phyloP scores from a whole-genome alignment of 1,140 invertebrate species.

The Drosophila kikkawai region DNA sequence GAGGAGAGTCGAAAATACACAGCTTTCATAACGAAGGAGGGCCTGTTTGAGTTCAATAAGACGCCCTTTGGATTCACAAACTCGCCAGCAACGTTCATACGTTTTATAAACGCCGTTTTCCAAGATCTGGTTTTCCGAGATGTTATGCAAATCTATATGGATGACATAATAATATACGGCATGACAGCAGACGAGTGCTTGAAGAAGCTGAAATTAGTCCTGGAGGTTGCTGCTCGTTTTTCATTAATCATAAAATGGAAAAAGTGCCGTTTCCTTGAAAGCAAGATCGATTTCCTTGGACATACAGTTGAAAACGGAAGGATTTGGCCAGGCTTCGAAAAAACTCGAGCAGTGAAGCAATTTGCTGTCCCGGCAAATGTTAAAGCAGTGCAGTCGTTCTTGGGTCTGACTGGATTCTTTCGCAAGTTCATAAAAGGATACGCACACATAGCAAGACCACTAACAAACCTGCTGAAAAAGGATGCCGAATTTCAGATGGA shows the following conservation, averaged over 20 bases:
- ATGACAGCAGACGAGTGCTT: background rate
- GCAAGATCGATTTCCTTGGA: background rate
- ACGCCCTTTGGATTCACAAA: too few species aligned
- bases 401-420: background rate
- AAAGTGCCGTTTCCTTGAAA: too few species aligned
- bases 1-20: too few species aligned
- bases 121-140: background rate
- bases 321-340: background rate
- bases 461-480: background rate
- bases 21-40: too few species aligned
- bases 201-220: background rate
- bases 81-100: too few species aligned
- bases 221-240: background rate
- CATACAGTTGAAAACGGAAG: background rate
- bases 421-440: background rate
- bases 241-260: background rate
- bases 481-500: too few species aligned
- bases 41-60: too few species aligned
- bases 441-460: background rate
- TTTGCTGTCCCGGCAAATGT: background rate
- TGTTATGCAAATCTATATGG: background rate
- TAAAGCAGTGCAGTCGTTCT: background rate
- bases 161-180: background rate
- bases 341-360: background rate
- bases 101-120: too few species aligned